phyloP scores from a whole-genome alignment of 2,113 vertebrate species.

The Cyprinodon brontotheroides region DNA sequence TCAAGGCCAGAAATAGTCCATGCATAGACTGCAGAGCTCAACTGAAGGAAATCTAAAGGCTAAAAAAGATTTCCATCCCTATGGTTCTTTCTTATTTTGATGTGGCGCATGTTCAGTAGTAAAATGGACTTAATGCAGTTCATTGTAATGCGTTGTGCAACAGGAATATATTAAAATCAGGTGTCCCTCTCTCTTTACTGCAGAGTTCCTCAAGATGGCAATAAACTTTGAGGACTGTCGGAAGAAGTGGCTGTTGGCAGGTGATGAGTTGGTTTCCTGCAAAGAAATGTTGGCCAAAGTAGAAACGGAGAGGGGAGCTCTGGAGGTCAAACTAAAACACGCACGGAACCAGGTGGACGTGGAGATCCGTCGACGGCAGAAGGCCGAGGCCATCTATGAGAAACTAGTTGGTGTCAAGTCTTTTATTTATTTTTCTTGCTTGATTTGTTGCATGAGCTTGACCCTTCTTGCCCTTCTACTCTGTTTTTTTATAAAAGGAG shows the following conservation, averaged over 20 bases:
- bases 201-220: conserved; percentile 91
- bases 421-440: background rate
- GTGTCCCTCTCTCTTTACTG: background rate
- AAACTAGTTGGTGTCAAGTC: conserved; percentile 84
- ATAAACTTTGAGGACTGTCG: conserved; percentile 88
- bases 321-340: conserved; percentile 94
- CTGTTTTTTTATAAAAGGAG: conserved; percentile 78
- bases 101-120: background rate
- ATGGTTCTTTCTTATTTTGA: background rate
- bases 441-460: background rate
- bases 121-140: background rate
- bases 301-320: conserved; percentile 85
- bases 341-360: conserved; percentile 96
- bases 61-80: background rate
- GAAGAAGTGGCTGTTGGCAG: conserved; percentile 81
- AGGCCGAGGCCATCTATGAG: conserved; percentile 88
- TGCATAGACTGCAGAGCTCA: background rate
- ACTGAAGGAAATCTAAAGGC: background rate
- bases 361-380: conserved; percentile 91
- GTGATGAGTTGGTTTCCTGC: conserved; percentile 83
- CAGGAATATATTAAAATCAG: background rate
- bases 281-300: conserved; percentile 88
- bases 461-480: conserved; percentile 6
- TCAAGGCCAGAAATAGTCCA: background rate
- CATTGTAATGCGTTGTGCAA: background rate